These are phyloP conservation scores for Nesometra sesokonis DNA, from an alignment of 35 echinoderm and acorn worm species.

Conservation along the genomic window DNA sequence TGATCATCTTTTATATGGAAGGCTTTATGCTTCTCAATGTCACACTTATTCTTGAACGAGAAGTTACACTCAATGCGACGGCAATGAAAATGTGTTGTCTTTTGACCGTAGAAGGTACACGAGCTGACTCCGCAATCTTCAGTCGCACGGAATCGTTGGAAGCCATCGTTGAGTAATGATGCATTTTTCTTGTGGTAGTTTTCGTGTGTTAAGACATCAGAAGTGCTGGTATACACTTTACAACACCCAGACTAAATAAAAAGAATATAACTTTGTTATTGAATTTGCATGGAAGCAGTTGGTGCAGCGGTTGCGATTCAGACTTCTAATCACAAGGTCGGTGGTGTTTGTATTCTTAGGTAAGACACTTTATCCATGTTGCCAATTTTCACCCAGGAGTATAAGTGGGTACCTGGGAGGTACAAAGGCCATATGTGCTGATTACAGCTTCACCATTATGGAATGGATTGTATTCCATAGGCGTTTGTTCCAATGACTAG, in stretches of 20 bases:
- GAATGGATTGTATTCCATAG: too few species aligned
- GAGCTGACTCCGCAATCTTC: conserved; percentile 71
- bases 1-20: conserved; percentile 96
- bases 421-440: too few species aligned
- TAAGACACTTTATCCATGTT: too few species aligned
- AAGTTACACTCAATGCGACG: conserved; percentile 70
- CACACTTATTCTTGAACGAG: conserved; percentile 98
- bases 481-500: too few species aligned
- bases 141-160: conserved; percentile 95
- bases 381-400: too few species aligned
- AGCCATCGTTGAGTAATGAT: conserved; percentile 82
- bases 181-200: conserved; percentile 99
- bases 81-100: conserved; percentile 99
- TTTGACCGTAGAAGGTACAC: conserved; percentile 91
- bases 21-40: conserved; percentile 95
- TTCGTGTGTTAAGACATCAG: conserved; percentile 89
- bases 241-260: conserved; percentile 61
- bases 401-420: too few species aligned
- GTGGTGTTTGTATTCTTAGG: too few species aligned
- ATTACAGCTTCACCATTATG: too few species aligned
- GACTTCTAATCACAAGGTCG: too few species aligned
- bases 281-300: too few species aligned
- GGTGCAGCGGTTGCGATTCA: too few species aligned
- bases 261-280: too few species aligned
- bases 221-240: conserved; percentile 98